A percentile compares a stretch with the other conserved stretches of the same genome.
These are phyloP conservation scores for Anabas testudineus DNA, from an alignment of 2,797 vertebrate genomes.

Conservation along the genomic window DNA sequence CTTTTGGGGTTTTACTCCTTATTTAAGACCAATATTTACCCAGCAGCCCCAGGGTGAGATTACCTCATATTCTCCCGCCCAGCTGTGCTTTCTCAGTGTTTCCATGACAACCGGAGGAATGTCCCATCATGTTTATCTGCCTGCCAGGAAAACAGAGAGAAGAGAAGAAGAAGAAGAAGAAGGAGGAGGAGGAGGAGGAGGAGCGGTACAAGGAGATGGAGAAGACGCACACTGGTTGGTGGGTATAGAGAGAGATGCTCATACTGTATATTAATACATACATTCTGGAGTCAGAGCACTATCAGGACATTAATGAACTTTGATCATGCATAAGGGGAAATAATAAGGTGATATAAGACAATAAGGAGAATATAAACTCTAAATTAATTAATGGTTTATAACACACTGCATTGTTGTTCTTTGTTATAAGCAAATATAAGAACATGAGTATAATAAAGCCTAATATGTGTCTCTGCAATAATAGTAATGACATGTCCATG, in stretches of 20 bases:
- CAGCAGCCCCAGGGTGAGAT: conserved; percentile 92
- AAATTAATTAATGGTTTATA: background rate
- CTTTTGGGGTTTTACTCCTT: conserved; percentile 87
- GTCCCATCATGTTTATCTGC: conserved; percentile 92
- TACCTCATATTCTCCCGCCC: conserved; percentile 94
- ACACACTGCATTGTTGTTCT: background rate
- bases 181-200: conserved; percentile 66
- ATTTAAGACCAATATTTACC: conserved; percentile 97
- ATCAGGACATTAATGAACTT: background rate
- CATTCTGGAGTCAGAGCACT: background rate
- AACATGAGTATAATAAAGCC: too few relatives aligned
- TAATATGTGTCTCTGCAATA: too few relatives aligned
- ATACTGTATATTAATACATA: conserved; percentile 4
- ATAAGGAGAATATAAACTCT: background rate
- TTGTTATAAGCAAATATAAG: background rate
- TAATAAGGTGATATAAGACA: too few relatives aligned
- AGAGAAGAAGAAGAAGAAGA: conserved; percentile 63
- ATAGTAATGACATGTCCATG: too few relatives aligned
- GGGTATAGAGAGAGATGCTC: conserved; percentile 33
- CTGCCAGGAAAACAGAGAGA: conserved; percentile 88
- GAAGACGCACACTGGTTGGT: conserved; percentile 47
- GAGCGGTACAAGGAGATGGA: conserved; percentile 41
- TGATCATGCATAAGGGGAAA: background rate
- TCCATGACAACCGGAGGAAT: conserved; percentile 93
- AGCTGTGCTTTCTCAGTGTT: conserved; percentile 95